Conservation (phyloP, 2,888 invertebrate species). For the Mythimna albipuncta region DNA sequence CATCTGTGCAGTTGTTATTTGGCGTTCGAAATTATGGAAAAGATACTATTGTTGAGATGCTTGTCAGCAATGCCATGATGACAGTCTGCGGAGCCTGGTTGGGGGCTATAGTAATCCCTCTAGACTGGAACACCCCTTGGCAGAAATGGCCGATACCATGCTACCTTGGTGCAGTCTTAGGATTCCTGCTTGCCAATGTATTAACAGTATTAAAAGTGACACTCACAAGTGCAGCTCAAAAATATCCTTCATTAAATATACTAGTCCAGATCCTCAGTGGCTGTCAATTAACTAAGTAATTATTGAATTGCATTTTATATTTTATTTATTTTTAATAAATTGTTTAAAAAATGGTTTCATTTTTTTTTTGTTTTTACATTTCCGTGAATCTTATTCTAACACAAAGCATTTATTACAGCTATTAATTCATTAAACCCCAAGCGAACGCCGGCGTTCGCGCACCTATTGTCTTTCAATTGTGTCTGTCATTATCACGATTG, state of each 20-base stretch:
- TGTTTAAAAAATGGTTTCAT: constrained; percentile 4
- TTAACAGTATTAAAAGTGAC: constrained; percentile 87
- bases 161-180: constrained; percentile 92
- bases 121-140: constrained; percentile 98
- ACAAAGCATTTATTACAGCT: constrained; percentile 1
- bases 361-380: background rate
- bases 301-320: constrained; percentile 21
- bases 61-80: constrained; percentile 90
- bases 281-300: constrained; percentile 75
- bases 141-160: constrained; percentile 95
- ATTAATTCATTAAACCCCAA: too few species aligned
- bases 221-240: constrained; percentile 78
- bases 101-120: constrained; percentile 95
- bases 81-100: constrained; percentile 95
- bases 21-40: constrained; percentile 87
- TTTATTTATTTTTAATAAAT: constrained; percentile 39
- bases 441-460: too few species aligned
- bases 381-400: background rate
- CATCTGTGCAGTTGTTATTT: constrained; percentile 89
- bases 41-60: constrained; percentile 89
- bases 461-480: too few species aligned
- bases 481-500: too few species aligned
- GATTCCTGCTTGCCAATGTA: constrained; percentile 91
- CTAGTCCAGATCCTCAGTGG: constrained; percentile 78
- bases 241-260: constrained; percentile 79